Base-by-base conservation (phyloP, 2,797 vertebrate species). In the Protosalanx chinensis region DNA sequence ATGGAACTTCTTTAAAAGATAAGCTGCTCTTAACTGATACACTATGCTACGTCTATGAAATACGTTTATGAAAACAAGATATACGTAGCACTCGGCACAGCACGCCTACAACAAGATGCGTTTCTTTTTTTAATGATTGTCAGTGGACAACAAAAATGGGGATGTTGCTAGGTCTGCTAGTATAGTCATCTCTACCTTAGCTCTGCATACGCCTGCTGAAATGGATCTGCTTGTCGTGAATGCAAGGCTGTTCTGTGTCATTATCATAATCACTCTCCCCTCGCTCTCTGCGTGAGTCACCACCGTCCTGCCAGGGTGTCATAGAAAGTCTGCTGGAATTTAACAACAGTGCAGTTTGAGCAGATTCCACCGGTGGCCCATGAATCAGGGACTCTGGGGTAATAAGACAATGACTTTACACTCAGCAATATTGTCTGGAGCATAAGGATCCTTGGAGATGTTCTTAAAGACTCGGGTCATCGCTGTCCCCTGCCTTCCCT, bases 181-280 rank as follows among this genome's bases (percentile, higher is more conserved):
- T 33, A 64, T 12, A 29, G 64, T 29, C 64, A 77, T 71, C 32
- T 72, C 70, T 59, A 60, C 56, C 37, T 41, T 63, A 67, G 72
- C 71, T 73, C 73, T 79, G 71, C 72, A 64, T 33, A 10, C 16
- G n/a, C 63, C 60, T 49, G 68, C 71, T 33, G 82, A 64, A 85
- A 81, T 80, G 77, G 64, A 8, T 59, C 70, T 49, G 75, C 76
- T 84, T 84, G 80, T 88, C 67, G 68, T 59, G 53, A 23, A 30
- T 41, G 65, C 63, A 73, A 46, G 41, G 70, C 68, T 78, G 75
- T 82, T 79, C 67, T 46, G 41, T 46, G 41, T 46, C 16, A n/a
- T 56, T 68, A 65, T 75, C 79, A 69, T 74, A 65, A 13, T 58
- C 72, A 66, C 73, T 81, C 72, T 64, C 18, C 35, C 62, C 33